Conservation (phyloP, 2,888 invertebrate species). For the Ormyrus thymus region DNA sequence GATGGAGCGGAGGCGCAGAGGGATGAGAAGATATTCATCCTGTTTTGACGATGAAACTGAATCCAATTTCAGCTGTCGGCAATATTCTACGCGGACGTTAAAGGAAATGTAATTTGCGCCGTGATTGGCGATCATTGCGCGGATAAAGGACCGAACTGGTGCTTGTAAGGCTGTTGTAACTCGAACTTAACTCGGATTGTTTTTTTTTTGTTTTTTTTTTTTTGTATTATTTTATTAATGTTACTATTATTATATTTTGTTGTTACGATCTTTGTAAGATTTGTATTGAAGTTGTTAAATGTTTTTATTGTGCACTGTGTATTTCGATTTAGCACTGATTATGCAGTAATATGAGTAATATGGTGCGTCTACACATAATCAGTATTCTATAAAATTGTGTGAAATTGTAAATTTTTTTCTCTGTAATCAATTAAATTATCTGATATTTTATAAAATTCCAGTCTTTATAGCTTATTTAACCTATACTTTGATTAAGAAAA, state of each 20-base stretch:
- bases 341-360: too few species aligned
- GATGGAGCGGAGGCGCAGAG: neutral
- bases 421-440: too few species aligned
- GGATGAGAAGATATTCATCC: neutral
- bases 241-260: neutral
- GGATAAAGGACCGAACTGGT: neutral
- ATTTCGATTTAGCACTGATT: too few species aligned
- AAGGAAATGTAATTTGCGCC: neutral
- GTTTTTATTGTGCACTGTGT: neutral
- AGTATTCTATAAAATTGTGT: too few species aligned
- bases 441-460: too few species aligned
- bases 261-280: neutral
- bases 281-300: conserved; percentile 2
- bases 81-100: neutral
- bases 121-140: conserved; percentile 1
- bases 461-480: too few species aligned
- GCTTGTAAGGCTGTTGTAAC: conserved; percentile 8
- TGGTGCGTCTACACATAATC: too few species aligned
- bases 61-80: neutral
- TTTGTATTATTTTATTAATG: neutral
- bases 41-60: conserved; percentile 5
- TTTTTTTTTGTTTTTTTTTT: conserved; percentile 9
- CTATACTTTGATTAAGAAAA: too few species aligned
- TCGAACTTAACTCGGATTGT: conserved; percentile 5
- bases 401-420: too few species aligned